phyloP scores from a whole-genome alignment of 2,888 invertebrate species.

The Ommatoiulus sabulosus region DNA sequence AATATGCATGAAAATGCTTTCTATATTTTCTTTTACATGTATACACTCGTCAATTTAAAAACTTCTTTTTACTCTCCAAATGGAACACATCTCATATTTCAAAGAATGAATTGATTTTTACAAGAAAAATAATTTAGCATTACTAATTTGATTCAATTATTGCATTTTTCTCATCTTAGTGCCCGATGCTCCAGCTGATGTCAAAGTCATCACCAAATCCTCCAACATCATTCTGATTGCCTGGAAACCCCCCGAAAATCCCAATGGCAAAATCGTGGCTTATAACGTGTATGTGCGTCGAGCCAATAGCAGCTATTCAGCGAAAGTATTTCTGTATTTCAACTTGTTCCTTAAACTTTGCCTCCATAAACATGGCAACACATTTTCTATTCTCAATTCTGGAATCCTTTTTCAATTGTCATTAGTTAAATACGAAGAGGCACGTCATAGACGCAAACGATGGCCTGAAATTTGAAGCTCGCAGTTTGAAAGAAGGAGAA shows the following conservation, averaged over 20 bases:
- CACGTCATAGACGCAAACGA: background rate
- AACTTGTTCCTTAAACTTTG: no score
- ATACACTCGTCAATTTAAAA: no score
- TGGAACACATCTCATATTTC: no score
- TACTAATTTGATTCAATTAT: no score
- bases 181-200: slow-evolving; percentile 54
- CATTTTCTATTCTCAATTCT: background rate
- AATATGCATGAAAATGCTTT: no score
- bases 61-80: no score
- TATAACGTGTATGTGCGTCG: slow-evolving; percentile 54
- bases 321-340: slow-evolving; percentile 51
- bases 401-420: background rate
- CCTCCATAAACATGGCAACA: no score
- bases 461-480: slow-evolving; percentile 66
- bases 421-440: background rate
- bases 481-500: slow-evolving; percentile 71
- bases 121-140: no score
- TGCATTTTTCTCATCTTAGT: slow-evolving; percentile 52
- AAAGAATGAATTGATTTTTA: no score
- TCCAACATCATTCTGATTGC: slow-evolving; percentile 52
- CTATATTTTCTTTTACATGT: no score
- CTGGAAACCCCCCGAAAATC: slow-evolving; percentile 52
- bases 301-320: slow-evolving; percentile 3
- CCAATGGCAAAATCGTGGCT: slow-evolving; percentile 51
- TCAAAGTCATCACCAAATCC: slow-evolving; percentile 54